phyloP scores from a whole-genome alignment of 2,797 vertebrate genomes.

The Gephyroberyx darwinii region DNA sequence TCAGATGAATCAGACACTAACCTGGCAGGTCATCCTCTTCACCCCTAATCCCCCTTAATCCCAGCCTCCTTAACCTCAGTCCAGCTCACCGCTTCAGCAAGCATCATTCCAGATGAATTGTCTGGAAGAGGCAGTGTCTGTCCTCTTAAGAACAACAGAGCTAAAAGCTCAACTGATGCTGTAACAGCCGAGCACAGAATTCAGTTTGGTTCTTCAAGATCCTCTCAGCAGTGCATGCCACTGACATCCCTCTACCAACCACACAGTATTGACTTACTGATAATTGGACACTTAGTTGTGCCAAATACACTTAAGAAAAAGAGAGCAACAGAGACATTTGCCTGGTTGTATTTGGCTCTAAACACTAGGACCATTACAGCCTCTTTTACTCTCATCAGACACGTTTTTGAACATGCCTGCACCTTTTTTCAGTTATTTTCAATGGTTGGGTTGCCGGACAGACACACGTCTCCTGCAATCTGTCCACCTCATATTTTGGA shows the following conservation, averaged over 20 bases:
- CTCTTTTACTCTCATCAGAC: background rate
- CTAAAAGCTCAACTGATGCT: background rate
- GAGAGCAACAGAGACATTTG: constrained; percentile 1
- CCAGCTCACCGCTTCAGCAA: constrained; percentile 1
- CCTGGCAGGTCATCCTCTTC: constrained; percentile 29
- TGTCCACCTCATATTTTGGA: no score
- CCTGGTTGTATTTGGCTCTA: constrained; percentile 21
- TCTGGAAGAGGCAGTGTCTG: constrained; percentile 32
- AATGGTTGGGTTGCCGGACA: no score
- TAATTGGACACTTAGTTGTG: constrained; percentile 16
- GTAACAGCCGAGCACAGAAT: constrained; percentile 11
- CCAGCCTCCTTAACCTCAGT: background rate
- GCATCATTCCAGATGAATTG: constrained; percentile 43
- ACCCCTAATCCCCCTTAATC: constrained; percentile 53
- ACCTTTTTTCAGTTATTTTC: no score
- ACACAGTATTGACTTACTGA: constrained; percentile 14
- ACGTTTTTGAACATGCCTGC: no score
- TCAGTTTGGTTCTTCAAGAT: constrained; percentile 3
- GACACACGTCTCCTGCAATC: no score
- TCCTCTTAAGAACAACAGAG: constrained; percentile 5
- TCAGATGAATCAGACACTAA: constrained; percentile 45
- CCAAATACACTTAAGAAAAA: constrained; percentile 20
- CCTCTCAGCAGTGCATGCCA: constrained; percentile 7
- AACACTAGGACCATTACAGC: no score
- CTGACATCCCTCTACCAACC: constrained; percentile 1